Base-by-base conservation (phyloP, 1,140 invertebrate genomes). In the Drosophila yakuba region DNA sequence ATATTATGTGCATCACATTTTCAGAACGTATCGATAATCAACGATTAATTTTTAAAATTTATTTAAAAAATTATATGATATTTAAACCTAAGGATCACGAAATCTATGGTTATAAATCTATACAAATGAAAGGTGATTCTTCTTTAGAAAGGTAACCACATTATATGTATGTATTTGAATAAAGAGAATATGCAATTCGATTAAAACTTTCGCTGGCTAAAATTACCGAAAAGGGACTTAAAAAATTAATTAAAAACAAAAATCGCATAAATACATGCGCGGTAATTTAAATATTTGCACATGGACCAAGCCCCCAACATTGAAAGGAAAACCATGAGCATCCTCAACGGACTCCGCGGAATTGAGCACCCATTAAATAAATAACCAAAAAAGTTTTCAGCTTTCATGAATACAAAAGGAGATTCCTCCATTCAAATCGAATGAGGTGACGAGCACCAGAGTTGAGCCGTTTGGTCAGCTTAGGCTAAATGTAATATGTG, bases 341-440 rank as follows among this genome's bases (percentile, higher is more conserved):
- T 20, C 32, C 32, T 52, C 20, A 36, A 36, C 12, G 50, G 32
- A 52, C 50, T 35, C 32, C 17, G 15, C 12, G 32, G 11, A 20
- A 12, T 36, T 6, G 32, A 20, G 50, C 28, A 20, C 32, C 50
- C 50, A 52, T 52, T 52, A 52, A 52, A 52, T 51, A 52, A 17
- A 52, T 52, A 52, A 52, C 28, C 50, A 32, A 52, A 35, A 52
- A 52, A 52, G 10, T 52, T 52, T 52, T 36, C 50, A 52, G 50
- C 50, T 52, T 52, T 36, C 50, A 52, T 52, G 32, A 52, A 52
- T 52, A 52, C 36, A 52, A 20, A 17, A 52, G 32, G 32, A 36
- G 48, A 47, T 47, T 52, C 36, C 32, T 36, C 50, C 32, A 14
- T 36, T 32, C 15, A 52, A 52, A 52, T 52, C 50, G 35, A 52